Base-by-base conservation (phyloP, 2,113 vertebrate species). In the Pica pica region DNA sequence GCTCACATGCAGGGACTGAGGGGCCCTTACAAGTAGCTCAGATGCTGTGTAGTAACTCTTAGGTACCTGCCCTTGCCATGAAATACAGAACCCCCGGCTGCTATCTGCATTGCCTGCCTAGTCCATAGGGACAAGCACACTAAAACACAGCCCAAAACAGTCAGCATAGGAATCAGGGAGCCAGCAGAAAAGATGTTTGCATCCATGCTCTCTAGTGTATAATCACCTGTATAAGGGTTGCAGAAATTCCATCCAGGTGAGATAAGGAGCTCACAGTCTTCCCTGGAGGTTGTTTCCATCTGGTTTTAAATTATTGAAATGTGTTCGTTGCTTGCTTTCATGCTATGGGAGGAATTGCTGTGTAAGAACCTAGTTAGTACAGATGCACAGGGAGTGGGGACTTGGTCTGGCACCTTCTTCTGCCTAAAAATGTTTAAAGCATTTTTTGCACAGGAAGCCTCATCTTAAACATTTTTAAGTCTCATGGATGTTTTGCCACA, bases 1-100 rank as follows among this genome's bases (percentile, higher is more conserved):
- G 65, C 37, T 11, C 3, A 1, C 1, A 0, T 5, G 5, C 3
- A 16, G 18, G 11, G 21, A 14, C 47, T 42, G 55, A 6, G 2
- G 46, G 21, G n/a, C 21, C 19, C 52, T 37, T 8, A 13, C 0
- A 0, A 47, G 33, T 13, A 28, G 56, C 18, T 75, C 35, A 67
- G n/a, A 37, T 0, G 1, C 33, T 28, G 15, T 6, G 15, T 6
- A 44, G 11, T 17, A 39, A 20, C 61, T n/a, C 44, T 11, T 7
- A 30, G 1, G 4, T 50, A 68, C 55, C 35, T 49, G 49, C 12
- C 33, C 18, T 71, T 49, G 47, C 50, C 28, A 31, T 8, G 16
- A 49, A 77, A 74, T 16, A 37, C 21, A 77, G 49, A 90, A 35
- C 9, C 8, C 16, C 9, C 11, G 37, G 37, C 7, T 64, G 16